Evolutionary conservation across 2,797 vertebrate species (phyloP).

Genomic region (Periparus ater): DNA sequence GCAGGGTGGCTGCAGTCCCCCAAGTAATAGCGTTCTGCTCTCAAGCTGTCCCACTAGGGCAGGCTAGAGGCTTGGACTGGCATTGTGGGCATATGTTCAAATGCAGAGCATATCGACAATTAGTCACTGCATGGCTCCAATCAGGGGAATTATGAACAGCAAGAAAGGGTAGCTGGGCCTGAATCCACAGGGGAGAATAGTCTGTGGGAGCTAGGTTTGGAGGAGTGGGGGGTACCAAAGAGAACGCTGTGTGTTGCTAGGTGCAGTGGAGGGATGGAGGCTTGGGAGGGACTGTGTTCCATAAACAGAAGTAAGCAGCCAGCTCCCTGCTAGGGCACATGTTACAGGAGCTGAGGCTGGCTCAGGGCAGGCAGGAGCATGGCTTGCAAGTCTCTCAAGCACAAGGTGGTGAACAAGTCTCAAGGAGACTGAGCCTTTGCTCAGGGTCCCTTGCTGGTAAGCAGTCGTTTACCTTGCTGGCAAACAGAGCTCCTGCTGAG

Average conservation of each 20-base stretch:
- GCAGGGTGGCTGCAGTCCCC: background rate
- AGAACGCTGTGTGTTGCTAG: background rate
- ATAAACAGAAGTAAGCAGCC: background rate
- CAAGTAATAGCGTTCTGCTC: background rate
- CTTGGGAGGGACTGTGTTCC: background rate
- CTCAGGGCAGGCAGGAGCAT: background rate
- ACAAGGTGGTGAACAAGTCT: background rate
- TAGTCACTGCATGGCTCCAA: fast-evolving
- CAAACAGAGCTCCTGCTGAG: background rate
- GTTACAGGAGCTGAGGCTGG: background rate
- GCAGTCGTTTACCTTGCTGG: background rate
- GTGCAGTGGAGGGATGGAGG: background rate
- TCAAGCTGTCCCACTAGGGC: background rate
- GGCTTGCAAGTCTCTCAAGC: background rate
- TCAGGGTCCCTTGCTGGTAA: background rate
- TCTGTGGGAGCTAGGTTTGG: background rate
- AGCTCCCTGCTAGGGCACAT: background rate
- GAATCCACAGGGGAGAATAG: background rate
- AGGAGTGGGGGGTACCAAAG: background rate
- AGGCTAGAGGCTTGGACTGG: background rate
- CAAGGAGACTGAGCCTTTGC: fast-evolving
- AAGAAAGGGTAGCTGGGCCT: background rate
- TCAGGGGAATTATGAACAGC: background rate
- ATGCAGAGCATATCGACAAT: background rate
- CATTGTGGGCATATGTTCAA: background rate